phyloP scores from a whole-genome alignment of 2,888 invertebrate species.

The Yponomeuta evonymella region DNA sequence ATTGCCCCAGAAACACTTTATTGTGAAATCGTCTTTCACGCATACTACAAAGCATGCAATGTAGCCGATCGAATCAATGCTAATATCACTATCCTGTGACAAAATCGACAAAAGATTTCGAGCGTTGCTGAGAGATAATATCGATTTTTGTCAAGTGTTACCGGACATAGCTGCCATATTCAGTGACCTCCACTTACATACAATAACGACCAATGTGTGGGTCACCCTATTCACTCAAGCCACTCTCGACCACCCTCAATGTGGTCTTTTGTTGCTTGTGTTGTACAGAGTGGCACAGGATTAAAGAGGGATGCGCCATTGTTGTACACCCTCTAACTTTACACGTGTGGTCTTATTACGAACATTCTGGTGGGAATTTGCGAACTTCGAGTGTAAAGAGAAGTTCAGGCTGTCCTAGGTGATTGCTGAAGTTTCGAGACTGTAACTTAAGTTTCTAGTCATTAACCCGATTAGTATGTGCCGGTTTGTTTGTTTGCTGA shows the following conservation, averaged over 20 bases:
- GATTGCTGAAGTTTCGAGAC: too few species aligned
- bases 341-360: too few species aligned
- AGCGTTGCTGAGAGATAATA: neutral
- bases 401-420: too few species aligned
- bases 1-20: too few species aligned
- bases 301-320: slow-evolving; percentile 33
- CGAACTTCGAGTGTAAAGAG: too few species aligned
- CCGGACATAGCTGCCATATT: neutral
- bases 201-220: neutral
- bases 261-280: slow-evolving; percentile 12
- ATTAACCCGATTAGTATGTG: too few species aligned
- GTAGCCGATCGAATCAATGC: too few species aligned
- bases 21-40: too few species aligned
- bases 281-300: slow-evolving; percentile 19
- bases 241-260: neutral
- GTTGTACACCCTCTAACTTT: slow-evolving; percentile 20
- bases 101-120: neutral
- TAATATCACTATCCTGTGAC: neutral
- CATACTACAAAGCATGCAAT: too few species aligned
- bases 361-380: too few species aligned
- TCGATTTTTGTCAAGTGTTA: neutral
- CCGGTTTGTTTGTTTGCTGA: too few species aligned
- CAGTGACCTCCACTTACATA: neutral
- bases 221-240: neutral
- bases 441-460: too few species aligned